A percentile compares a stretch with the other conserved stretches of the same genome.
phyloP scores from a whole-genome alignment of 2,888 invertebrate species.

The Tigriopus californicus region DNA sequence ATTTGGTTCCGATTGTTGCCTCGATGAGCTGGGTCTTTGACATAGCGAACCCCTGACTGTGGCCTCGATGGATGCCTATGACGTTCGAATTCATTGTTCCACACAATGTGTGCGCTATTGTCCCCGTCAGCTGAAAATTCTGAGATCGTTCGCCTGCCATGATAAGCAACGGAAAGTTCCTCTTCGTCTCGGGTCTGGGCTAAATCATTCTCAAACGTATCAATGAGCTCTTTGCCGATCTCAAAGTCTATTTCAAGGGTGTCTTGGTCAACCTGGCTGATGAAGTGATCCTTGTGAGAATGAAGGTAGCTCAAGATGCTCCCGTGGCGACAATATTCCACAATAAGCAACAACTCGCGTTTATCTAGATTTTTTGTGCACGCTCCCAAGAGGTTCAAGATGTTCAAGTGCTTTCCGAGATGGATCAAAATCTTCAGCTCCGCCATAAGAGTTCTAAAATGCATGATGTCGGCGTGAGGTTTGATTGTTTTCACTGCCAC shows the following conservation, averaged over 20 bases:
- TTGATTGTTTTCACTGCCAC: slow-evolving; percentile 95
- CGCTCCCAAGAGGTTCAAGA: slow-evolving; percentile 83
- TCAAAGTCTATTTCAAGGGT: slow-evolving; percentile 35
- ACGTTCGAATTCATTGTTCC: neutral
- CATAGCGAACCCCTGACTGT: neutral
- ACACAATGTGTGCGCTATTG: neutral
- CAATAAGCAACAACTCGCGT: slow-evolving; percentile 73
- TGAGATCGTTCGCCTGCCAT: no score
- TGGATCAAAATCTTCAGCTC: slow-evolving; percentile 92
- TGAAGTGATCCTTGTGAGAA: slow-evolving; percentile 57
- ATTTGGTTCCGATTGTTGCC: neutral
- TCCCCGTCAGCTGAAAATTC: neutral
- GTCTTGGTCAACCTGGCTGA: slow-evolving; percentile 52
- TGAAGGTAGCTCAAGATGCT: slow-evolving; percentile 73
- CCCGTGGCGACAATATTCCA: slow-evolving; percentile 83
- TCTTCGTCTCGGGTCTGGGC: neutral
- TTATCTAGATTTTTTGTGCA: slow-evolving; percentile 74
- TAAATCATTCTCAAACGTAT: neutral
- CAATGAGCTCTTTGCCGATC: neutral
- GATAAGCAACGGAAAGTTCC: neutral
- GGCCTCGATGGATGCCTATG: neutral
- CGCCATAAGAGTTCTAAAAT: slow-evolving; percentile 67
- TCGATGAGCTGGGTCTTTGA: neutral
- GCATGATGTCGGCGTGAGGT: slow-evolving; percentile 59
- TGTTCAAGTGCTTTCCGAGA: slow-evolving; percentile 79